phyloP scores from a whole-genome alignment of 2,888 invertebrate species.

The Noctuana brunneofusca region DNA sequence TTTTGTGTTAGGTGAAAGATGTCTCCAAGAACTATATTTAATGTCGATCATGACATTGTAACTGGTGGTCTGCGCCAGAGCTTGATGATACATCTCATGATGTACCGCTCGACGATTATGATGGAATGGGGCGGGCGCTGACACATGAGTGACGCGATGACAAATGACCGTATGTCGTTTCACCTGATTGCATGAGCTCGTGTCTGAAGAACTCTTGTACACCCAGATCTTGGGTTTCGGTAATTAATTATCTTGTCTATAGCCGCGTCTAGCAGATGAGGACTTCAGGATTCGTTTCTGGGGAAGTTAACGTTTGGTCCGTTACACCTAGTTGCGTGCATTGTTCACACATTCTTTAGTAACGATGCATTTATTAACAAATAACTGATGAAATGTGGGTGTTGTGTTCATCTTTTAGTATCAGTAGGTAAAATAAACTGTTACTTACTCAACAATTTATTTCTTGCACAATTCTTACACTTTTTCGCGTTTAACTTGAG shows the following conservation, averaged over 20 bases:
- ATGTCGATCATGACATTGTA: conserved; percentile 25
- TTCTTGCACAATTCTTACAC: not conserved
- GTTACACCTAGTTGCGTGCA: not conserved
- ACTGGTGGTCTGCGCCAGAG: conserved; percentile 28
- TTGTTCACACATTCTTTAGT: not conserved
- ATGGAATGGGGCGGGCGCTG: conserved; percentile 70
- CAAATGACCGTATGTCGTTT: conserved; percentile 63
- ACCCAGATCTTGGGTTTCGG: conserved; percentile 21
- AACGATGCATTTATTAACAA: not conserved
- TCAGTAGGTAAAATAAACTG: not conserved
- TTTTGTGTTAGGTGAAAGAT: not conserved
- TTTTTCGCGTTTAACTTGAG: not conserved
- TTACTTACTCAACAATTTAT: not conserved
- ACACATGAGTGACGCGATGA: conserved; percentile 70
- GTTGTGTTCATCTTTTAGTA: too few relatives aligned
- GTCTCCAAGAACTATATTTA: conserved; percentile 21
- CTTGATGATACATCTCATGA: conserved; percentile 23
- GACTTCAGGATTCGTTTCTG: conserved; percentile 8
- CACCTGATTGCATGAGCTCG: conserved; percentile 42
- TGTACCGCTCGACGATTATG: conserved; percentile 51
- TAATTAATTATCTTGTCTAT: conserved; percentile 28
- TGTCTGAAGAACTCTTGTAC: conserved; percentile 2
- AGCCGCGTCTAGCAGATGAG: conserved; percentile 4
- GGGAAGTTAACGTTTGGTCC: not conserved
- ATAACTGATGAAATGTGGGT: too few relatives aligned